A percentile compares a stretch with the other conserved stretches of the same genome.
phyloP scores from a whole-genome alignment of 2,797 vertebrate genomes.

The Meriones psammophilus region DNA sequence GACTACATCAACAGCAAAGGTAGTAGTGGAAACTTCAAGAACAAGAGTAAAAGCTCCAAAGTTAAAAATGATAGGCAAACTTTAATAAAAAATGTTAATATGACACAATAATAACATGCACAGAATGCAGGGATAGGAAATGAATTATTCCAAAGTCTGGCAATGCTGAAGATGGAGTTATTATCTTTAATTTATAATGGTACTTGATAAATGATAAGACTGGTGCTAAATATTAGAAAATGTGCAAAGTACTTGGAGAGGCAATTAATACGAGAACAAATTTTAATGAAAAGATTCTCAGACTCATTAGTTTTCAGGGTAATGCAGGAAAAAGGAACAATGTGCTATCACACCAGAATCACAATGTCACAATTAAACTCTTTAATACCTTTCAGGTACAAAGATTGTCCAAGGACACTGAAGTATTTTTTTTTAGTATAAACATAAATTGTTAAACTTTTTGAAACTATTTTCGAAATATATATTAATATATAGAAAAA shows the following conservation, averaged over 20 bases:
- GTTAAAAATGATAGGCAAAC: neutral
- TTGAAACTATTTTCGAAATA: neutral
- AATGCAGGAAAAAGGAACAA: constrained; percentile 55
- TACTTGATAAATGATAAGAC: constrained; percentile 67
- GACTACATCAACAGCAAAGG: neutral
- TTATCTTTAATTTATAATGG: constrained; percentile 66
- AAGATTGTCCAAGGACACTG: neutral
- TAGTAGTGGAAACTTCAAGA: neutral
- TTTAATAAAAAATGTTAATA: constrained; percentile 14
- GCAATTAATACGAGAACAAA: constrained; percentile 68
- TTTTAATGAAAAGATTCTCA: constrained; percentile 66
- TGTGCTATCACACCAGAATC: constrained; percentile 2
- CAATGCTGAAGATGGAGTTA: constrained; percentile 1
- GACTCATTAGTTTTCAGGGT: constrained; percentile 45
- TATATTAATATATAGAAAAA: no score
- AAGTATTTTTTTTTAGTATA: neutral
- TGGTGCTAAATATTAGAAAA: constrained; percentile 65
- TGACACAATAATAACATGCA: constrained; percentile 17
- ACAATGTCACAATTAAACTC: constrained; percentile 28
- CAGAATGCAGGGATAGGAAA: neutral
- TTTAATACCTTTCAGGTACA: neutral
- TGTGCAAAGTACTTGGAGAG: constrained; percentile 51
- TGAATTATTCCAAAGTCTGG: constrained; percentile 57
- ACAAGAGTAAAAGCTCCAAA: neutral
- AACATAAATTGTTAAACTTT: neutral